These are phyloP conservation scores for Pygocentrus nattereri DNA, from an alignment of 2,797 vertebrate genomes.

Conservation along the genomic window DNA sequence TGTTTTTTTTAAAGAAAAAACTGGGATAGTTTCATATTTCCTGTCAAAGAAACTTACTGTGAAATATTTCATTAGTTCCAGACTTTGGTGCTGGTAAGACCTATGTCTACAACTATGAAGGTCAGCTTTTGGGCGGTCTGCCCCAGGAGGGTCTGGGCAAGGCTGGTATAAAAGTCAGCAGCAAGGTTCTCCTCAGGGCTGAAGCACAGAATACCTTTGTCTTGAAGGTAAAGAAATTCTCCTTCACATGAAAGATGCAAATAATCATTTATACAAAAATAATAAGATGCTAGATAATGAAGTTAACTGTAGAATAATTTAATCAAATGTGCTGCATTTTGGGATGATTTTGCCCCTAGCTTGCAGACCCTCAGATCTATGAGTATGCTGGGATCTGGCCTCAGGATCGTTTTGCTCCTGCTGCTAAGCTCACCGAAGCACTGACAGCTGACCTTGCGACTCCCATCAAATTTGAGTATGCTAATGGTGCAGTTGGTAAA, in stretches of 20 bases:
- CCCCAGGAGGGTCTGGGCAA: constrained; percentile 79
- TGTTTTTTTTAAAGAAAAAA: background rate
- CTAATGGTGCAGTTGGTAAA: constrained; percentile 68
- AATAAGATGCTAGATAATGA: background rate
- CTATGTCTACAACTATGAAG: constrained; percentile 80
- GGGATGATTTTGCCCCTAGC: constrained; percentile 56
- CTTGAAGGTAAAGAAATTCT: constrained; percentile 77
- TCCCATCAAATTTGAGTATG: constrained; percentile 77
- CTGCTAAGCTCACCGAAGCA: constrained; percentile 68
- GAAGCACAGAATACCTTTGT: constrained; percentile 69
- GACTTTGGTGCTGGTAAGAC: constrained; percentile 72
- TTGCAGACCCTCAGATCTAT: constrained; percentile 64
- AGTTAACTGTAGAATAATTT: background rate
- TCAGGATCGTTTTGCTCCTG: constrained; percentile 62
- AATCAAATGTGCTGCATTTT: background rate
- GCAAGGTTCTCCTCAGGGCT: constrained; percentile 80
- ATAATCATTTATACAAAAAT: background rate
- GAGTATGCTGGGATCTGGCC: constrained; percentile 76
- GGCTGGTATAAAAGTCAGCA: constrained; percentile 79
- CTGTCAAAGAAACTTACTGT: background rate
- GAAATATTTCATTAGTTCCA: constrained; percentile 65
- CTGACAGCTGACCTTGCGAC: constrained; percentile 67
- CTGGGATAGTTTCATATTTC: background rate
- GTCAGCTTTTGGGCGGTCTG: constrained; percentile 72
- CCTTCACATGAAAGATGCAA: background rate